Evolutionary conservation across 2,113 vertebrate genomes (phyloP).

Genomic region (Mustela nigripes): DNA sequence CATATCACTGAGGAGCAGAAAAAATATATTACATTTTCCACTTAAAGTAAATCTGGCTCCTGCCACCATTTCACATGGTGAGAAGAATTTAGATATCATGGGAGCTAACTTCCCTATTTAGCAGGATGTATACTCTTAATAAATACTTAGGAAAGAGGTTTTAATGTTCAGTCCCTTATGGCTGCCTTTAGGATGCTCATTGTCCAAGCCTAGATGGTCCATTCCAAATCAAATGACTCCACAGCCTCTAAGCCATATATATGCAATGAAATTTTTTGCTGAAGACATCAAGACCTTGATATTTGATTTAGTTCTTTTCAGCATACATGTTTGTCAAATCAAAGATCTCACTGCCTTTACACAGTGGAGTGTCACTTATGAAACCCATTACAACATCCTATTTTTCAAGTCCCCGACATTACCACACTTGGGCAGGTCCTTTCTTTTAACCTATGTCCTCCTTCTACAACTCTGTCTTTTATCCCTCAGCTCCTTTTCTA

Average conservation of each 20-base stretch:
- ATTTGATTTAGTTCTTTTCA: not conserved
- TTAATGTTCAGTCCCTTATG: not conserved
- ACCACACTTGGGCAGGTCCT: not conserved
- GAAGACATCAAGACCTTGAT: not conserved
- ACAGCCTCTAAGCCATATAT: not conserved
- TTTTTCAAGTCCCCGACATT: not conserved
- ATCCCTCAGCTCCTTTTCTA: not conserved
- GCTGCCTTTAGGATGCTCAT: not conserved
- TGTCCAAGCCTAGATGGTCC: not conserved
- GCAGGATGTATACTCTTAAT: not conserved
- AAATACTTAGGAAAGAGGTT: not conserved
- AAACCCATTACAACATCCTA: not conserved
- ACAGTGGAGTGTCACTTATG: not conserved
- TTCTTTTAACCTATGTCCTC: not conserved
- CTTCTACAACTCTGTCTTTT: not conserved
- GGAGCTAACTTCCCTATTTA: not conserved
- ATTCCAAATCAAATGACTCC: not conserved
- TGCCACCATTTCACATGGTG: not conserved
- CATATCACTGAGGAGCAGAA: not conserved
- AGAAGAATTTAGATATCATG: not conserved
- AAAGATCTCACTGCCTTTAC: not conserved
- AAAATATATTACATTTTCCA: conserved; percentile 25
- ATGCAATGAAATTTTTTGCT: not conserved
- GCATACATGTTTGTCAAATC: not conserved
- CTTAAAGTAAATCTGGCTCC: not conserved